Conservation (phyloP, 2,888 invertebrate species). For the Terebella lapidaria region DNA sequence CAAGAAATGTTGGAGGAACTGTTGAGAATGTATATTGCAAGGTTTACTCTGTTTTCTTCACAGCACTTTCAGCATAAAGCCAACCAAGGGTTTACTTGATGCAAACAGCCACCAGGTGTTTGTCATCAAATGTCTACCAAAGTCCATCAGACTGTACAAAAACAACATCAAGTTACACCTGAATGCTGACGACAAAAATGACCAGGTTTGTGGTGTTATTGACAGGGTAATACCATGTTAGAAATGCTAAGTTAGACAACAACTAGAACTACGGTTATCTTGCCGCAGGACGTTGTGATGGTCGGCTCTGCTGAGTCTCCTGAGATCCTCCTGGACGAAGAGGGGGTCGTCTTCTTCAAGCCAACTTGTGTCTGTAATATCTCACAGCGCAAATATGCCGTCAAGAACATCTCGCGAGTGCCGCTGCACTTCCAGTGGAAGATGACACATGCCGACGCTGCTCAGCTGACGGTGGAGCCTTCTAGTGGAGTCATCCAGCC, state of each 20-base stretch:
- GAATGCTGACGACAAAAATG: constrained; percentile 45
- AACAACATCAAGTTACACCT: constrained; percentile 35
- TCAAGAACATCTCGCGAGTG: constrained; percentile 46
- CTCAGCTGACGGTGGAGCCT: constrained; percentile 43
- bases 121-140: constrained; percentile 40
- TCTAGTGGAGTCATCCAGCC: constrained; percentile 43
- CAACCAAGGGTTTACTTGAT: constrained; percentile 41
- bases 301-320: constrained; percentile 46
- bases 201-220: too few species aligned
- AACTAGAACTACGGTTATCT: constrained; percentile 37
- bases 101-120: constrained; percentile 38
- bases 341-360: constrained; percentile 47
- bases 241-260: too few species aligned
- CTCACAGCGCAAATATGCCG: constrained; percentile 37
- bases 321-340: constrained; percentile 40
- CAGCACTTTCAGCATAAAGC: constrained; percentile 46
- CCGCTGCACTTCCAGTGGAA: constrained; percentile 48
- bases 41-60: too few species aligned
- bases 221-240: too few species aligned
- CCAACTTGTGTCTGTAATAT: constrained; percentile 49
- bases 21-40: too few species aligned
- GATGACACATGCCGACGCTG: constrained; percentile 33
- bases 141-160: constrained; percentile 38
- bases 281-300: constrained; percentile 23
- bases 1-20: too few species aligned